Evolutionary conservation across 2,113 vertebrate species (phyloP), one percentile per base, ranked within the genome.

Genomic region (Struthidea cinerea): DNA sequence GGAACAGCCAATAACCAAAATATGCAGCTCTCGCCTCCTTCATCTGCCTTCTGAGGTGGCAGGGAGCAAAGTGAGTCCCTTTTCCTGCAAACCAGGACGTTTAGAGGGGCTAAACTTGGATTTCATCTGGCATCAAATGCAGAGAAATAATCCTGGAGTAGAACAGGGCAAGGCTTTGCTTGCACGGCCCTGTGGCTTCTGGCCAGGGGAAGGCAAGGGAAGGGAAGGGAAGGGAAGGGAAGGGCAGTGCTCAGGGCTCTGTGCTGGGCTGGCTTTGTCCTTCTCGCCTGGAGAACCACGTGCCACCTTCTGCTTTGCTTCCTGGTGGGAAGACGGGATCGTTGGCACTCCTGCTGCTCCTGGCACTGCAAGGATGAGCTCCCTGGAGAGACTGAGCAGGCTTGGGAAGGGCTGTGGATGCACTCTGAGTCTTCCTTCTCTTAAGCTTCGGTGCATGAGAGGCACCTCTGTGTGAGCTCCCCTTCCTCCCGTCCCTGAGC

Each of bases 1-100:
- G 89, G 90, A 96, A 96, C 89, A 85, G 68, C 65, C 78, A 92
- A 61, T 83, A 84, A 86, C 61, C 65, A 73, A 84, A 93, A 91
- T 52, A 69, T 9, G 79, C 67, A 39, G 52, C 46, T 64, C 56
- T 90, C 0, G 0, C 79, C 60, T 61, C 78, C 89, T 87, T 75
- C 56, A 0, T 44, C 42, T 63, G 61, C 68, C 80, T 87, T 30
- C 82, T 52, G 61, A 59, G 71, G 68, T 35, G 70, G 39, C 47
- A 59, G 73, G 32, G 68, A 65, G 65, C 28, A 46, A 75, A 35
- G 60, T 5, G 32, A n/a, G 0, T 7, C 44, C 47, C 16, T 78
- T 88, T 49, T 35, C 17, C 39, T 83, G 33, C 37, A 85, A 59
- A 32, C 28, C 15, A 3, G 42, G 46, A 32, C 3, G 12, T 37